These are phyloP conservation scores for Phalangium opilio DNA, from an alignment of 2,888 invertebrate genomes.

Conservation along the genomic window DNA sequence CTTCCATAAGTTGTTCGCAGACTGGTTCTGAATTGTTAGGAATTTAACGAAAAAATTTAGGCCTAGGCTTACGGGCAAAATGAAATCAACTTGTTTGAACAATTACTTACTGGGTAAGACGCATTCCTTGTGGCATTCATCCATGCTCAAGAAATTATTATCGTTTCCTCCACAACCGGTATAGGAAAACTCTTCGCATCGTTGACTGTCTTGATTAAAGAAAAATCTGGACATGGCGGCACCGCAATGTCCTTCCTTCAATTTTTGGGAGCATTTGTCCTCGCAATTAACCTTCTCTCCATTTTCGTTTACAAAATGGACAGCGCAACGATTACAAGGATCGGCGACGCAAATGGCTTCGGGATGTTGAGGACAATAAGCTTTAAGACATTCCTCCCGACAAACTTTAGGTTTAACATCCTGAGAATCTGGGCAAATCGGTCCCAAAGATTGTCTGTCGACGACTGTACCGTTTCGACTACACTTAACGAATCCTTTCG, in stretches of 20 bases:
- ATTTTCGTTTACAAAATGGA: conserved; percentile 22
- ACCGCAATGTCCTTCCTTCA: conserved; percentile 21
- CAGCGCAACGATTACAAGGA: conserved; percentile 27
- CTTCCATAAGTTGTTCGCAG: conserved; percentile 21
- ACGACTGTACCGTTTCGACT: conserved; percentile 15
- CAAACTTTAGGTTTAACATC: conserved; percentile 25
- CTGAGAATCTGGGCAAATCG: conserved; percentile 23
- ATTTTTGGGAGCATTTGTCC: conserved; percentile 24
- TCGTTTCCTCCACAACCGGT: conserved; percentile 25
- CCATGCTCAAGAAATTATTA: conserved; percentile 22
- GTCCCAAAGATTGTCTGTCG: conserved; percentile 20
- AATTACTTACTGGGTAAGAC: background rate
- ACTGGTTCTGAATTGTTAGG: conserved; percentile 10
- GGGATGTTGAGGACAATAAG: conserved; percentile 26
- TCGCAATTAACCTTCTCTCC: conserved; percentile 20
- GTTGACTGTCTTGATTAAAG: conserved; percentile 20
- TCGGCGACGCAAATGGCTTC: conserved; percentile 30
- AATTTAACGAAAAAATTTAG: background rate
- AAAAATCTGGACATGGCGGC: conserved; percentile 18
- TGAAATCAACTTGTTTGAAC: no score
- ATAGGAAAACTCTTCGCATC: conserved; percentile 23
- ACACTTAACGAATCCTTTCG: conserved; percentile 23
- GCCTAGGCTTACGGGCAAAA: background rate
- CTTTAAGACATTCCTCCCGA: conserved; percentile 25
- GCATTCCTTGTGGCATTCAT: conserved; percentile 12